Base-by-base conservation (phyloP, 1,140 invertebrate genomes). In the Ceratosolen fusciceps region DNA sequence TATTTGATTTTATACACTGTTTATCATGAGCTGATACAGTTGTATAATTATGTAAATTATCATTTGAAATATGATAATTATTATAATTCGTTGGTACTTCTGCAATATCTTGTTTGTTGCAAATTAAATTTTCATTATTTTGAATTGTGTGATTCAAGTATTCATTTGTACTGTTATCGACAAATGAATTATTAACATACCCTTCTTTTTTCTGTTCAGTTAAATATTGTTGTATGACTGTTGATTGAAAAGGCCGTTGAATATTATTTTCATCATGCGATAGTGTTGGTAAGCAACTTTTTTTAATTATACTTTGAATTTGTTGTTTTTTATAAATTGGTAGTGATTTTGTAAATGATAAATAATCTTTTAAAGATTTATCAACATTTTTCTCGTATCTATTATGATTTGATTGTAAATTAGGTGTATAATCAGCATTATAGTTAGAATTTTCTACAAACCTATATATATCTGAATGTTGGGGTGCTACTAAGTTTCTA, bases 331-430 rank as follows among this genome's bases (percentile, higher is more conserved):
- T 49, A 79, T 84, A 83, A 58, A 58, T 58, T 52, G 47, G 31
- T 26, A 68, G 49, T 26, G 84, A 60, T 77, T 82, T 47, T 68
- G 75, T 83, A 72, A 83, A 83, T 75, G 82, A 83, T 72, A 84
- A 82, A 87, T 87, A 7, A 43, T 12, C 39, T 86, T 84, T 84
- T 85, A 78, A 74, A 91, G 90, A 81, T 90, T 91, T n/a, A 88
- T 54, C 10, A 26, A 29, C 26, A 21, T 7, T 37, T 39, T 77
- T 16, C 43, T 90, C 85, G 90, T 89, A 83, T 91, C 83, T 43
- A 87, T 90, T n/a, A 89, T 89, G 79, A 90, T 87, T 60, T 88
- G 90, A 62, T 89, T 89, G 74, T 87, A 71, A 54, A 52, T 78
- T 83, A 74, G 82, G 60, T 31, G 75, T 87, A 60, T 87, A 85